Evolutionary conservation across 2,113 vertebrate genomes (phyloP), one percentile per base, ranked within the genome.

Genomic region (Lates calcarifer): DNA sequence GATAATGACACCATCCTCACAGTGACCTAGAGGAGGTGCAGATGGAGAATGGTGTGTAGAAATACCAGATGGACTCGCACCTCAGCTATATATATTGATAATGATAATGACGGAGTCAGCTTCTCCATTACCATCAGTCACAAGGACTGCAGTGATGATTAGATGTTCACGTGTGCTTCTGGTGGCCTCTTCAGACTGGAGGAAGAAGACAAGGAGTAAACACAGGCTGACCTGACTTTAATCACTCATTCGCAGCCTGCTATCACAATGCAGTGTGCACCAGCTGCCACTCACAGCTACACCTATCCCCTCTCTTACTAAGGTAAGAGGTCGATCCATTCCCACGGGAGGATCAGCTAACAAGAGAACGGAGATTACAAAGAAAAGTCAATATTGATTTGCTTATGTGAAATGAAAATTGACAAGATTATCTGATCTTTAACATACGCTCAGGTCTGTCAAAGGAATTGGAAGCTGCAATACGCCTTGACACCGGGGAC

Each of bases 41-140:
- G 71, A 81, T 77, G 35, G 39, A 78, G 58, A 62, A 18, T 12
- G 24, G 39, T 18, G 62, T 2, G 17, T 33, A 6, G 60, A 37
- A 55, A 78, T 47, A 18, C 47, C 18, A 71, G 62, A 80, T 28
- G 35, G 60, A 61, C 37, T 68, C 67, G 5, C 18, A 6, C 56
- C 26, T 57, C 61, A 41, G 39, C 28, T 73, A 22, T 57, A 74
- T 33, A n/a, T 56, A 45, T 33, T 75, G 37, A 76, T 84, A 81
- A 77, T 60, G 49, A 77, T 51, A 81, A 74, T 65, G 77, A 58
- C 9, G 6, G 37, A 60, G 47, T 11, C 45, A 70, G 49, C 17
- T 49, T 87, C 57, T 77, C 63, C 51, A 85, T 87, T 82, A 79
- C 37, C 77, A 89, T 83, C 47, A 55, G 49, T 68, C 78, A 55